Conservation (phyloP, 2,888 invertebrate genomes). For the Lymantria dispar region DNA sequence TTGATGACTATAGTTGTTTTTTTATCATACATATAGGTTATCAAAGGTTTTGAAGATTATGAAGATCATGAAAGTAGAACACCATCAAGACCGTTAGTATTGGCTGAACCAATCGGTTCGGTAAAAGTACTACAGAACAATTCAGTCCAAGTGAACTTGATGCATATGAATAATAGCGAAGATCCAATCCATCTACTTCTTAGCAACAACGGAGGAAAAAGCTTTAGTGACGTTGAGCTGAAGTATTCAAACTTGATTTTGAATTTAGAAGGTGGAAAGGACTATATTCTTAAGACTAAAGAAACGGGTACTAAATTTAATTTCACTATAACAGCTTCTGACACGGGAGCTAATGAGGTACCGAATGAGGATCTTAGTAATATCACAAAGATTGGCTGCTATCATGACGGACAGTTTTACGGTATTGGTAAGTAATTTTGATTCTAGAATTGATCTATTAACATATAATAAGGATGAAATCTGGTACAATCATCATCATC, state of each 20-base stretch:
- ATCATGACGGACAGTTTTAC: conserved; percentile 63
- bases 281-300: conserved; percentile 72
- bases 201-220: conserved; percentile 65
- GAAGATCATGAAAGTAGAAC: conserved; percentile 31
- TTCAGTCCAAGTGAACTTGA: conserved; percentile 71
- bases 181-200: conserved; percentile 68
- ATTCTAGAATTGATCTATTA: no score
- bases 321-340: conserved; percentile 65
- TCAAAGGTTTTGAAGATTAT: conserved; percentile 41
- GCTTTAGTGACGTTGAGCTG: conserved; percentile 63
- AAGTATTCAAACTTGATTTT: conserved; percentile 66
- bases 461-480: no score
- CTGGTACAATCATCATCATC: no score
- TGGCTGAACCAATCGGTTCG: conserved; percentile 70
- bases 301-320: conserved; percentile 76
- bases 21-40: conserved; percentile 18
- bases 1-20: not conserved
- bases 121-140: conserved; percentile 74
- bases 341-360: conserved; percentile 41
- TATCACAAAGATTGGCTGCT: conserved; percentile 55
- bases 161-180: conserved; percentile 58
- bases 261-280: conserved; percentile 67
- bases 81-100: conserved; percentile 51
- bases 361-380: conserved; percentile 41
- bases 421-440: conserved; percentile 56